Evolutionary conservation across 53 echinoderm and acorn worm species (phyloP).

Genomic region (Astropecten irregularis): DNA sequence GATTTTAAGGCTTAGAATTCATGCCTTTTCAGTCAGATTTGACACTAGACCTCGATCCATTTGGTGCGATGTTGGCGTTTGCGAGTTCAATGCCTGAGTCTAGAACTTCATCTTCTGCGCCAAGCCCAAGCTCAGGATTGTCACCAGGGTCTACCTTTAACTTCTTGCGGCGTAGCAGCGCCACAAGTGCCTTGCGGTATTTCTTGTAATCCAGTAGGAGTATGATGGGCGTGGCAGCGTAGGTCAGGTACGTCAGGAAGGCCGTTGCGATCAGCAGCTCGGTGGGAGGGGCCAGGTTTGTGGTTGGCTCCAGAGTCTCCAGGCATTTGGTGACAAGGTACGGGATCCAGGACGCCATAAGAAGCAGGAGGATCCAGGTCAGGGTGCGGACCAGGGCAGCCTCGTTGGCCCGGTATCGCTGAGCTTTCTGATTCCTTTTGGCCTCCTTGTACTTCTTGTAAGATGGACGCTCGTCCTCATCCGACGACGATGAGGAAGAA

Average conservation of each 20-base stretch:
- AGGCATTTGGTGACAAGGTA: conserved; percentile 41
- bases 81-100: conserved; percentile 25
- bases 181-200: conserved; percentile 10
- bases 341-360: conserved; percentile 29
- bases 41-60: background rate
- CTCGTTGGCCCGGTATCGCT: conserved; percentile 54
- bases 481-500: conserved; percentile 45
- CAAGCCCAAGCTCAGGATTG: background rate
- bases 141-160: background rate
- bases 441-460: conserved; percentile 50
- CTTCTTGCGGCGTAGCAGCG: conserved; percentile 9
- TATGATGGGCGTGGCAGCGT: conserved; percentile 11
- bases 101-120: background rate
- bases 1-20: too few species aligned
- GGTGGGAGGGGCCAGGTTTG: background rate
- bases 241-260: conserved; percentile 8
- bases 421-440: conserved; percentile 1
- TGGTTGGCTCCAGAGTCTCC: conserved; percentile 24
- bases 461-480: conserved; percentile 52
- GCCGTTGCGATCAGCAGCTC: background rate
- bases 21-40: background rate
- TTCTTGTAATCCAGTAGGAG: conserved; percentile 15
- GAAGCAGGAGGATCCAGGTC: background rate
- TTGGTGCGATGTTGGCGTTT: background rate
- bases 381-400: conserved; percentile 46